These are phyloP conservation scores for Bos taurus DNA, from an alignment of 2,113 vertebrate species.

Conservation along the genomic window ARS-UCD2.0 NC_037357.1:101996501-101997000, in stretches of 20 bases:
- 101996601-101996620: neutral
- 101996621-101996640: constrained; percentile 10
- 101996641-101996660: neutral
- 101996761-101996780: constrained; percentile 6
- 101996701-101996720: neutral
- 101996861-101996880: constrained; percentile 23
- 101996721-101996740: neutral
- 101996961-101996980: constrained; percentile 61
- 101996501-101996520: neutral
- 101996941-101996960: constrained; percentile 34
- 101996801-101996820: neutral
- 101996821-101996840: constrained; percentile 41
- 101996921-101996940: constrained; percentile 26
- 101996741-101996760: constrained; percentile 1
- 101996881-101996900: constrained; percentile 55
- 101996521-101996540: constrained; percentile 42
- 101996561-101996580: neutral
- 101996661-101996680: neutral
- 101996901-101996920: constrained; percentile 43
- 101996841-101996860: constrained; percentile 46
- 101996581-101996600: constrained; percentile 25
- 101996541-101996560: neutral
- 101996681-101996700: constrained; percentile 23
- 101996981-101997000: constrained; percentile 44
- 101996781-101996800: constrained; percentile 18